Base-by-base conservation (phyloP, 2,797 vertebrate genomes). In the Allobates femoralis region DNA sequence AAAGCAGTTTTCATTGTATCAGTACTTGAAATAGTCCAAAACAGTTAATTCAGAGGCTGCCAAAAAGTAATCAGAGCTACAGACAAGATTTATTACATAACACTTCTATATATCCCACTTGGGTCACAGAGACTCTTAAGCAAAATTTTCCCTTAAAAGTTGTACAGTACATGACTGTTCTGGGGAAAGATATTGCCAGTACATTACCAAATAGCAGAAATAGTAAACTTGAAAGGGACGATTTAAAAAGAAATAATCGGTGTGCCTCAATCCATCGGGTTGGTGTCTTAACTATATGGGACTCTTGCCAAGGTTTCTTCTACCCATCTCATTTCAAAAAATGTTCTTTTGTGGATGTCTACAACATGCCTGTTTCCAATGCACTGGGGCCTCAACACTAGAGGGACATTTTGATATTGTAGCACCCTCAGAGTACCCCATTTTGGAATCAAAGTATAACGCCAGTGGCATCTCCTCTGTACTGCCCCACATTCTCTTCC, bases 81-180 rank as follows among this genome's bases (percentile, higher is more conserved):
- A 34, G 73, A 69, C 69, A 85, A 85, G 83, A 85, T 85, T 85
- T 85, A 85, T 78, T 67, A 67, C 28, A 51, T 62, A 28, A 21
- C 50, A 21, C 28, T 56, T 78, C 51, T 55, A 76, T 85, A 51
- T 37, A 66, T 69, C 51, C 46, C 83, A 76, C 74, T 66, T 53
- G 74, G 74, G 83, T 77, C 46, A 67, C 83, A n/a, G 26, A 75
- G 34, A 53, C 83, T 85, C 74, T 85, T 77, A 85, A 77, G 58
- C 46, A 77, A 85, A 66, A 77, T 56, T 66, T 75, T 69, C 78
- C 58, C 30, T 78, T 85, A 66, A 85, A 67, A 77, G 41, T 78
- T 85, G 80, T 67, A 34, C 46, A 26, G 83, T 41, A 85, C 46
- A 78, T 34, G 46, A n/a, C 74, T 76, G 60, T 78, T 53, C 74